Percentiles rank a stretch among this genome's conserved stretches.
These are phyloP conservation scores for Apodemus speciosus DNA, from an alignment of 2,113 vertebrate genomes.

Conservation along the genomic window DNA sequence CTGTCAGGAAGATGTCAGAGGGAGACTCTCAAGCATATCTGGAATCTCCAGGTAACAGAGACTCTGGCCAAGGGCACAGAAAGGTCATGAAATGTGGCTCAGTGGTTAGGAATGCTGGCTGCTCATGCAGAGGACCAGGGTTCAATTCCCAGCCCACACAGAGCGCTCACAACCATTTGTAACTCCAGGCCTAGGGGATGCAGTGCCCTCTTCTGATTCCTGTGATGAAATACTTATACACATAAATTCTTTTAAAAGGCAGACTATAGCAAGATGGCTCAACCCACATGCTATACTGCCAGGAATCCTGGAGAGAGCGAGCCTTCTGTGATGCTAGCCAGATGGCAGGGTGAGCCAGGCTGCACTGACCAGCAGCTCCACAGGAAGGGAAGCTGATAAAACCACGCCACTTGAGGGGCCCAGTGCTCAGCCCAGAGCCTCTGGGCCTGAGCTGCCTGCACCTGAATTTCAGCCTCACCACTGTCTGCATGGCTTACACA, in stretches of 20 bases:
- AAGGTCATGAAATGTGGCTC: neutral
- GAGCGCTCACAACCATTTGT: neutral
- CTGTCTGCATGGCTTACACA: neutral
- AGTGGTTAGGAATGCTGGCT: neutral
- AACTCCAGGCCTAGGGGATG: neutral
- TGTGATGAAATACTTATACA: neutral
- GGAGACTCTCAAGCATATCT: neutral
- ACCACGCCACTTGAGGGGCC: neutral
- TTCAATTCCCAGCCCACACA: neutral
- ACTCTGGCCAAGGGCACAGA: neutral
- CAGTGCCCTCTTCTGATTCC: neutral
- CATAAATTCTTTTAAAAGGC: neutral
- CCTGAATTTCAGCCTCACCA: neutral
- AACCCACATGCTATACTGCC: neutral
- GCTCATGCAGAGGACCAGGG: neutral
- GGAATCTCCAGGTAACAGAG: neutral
- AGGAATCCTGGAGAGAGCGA: neutral
- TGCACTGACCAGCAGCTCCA: neutral
- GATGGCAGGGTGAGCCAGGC: neutral
- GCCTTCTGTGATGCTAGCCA: neutral
- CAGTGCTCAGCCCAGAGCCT: neutral
- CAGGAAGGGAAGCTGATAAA: neutral
- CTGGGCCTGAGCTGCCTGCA: neutral
- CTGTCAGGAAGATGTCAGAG: slow-evolving; percentile 15
- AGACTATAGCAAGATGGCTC: neutral